Base-by-base conservation (phyloP, 2,888 invertebrate species). In the Pterostichus madidus region DNA sequence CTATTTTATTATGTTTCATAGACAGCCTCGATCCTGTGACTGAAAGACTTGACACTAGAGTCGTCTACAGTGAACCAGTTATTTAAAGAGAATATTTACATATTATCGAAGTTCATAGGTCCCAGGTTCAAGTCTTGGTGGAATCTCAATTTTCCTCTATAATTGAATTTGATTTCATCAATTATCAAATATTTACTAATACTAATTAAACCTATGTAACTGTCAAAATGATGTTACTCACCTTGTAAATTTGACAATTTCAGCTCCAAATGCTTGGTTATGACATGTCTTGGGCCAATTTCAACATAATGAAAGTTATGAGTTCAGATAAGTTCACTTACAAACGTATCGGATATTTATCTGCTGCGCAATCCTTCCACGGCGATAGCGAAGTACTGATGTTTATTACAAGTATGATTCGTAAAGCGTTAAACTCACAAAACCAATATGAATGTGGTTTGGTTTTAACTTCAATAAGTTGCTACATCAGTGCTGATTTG, bases 231-330 rank as follows among this genome's bases (percentile, higher is more conserved):
- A n/a, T n/a, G n/a, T n/a, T n/a, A n/a, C n/a, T n/a, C n/a, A n/a
- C n/a, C n/a, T n/a, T 24, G 5, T 3, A 35, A 10, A 10, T 46
- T 86, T n/a, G n/a, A n/a, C n/a, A n/a, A 85, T 93, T 93, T 85
- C 91, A 99, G 99, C 94, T 99, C 84, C 99, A 99, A 96, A 99
- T 99, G 99, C 91, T 99, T 86, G 99, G 99, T 84, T 99, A 99
- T 92, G 99, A 99, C 91, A 98, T 99, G 90, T 99, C 98, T 87
- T 99, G 99, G 99, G 98, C 99, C 68, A 98, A 99, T 84, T 99
- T 99, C 90, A 99, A 99, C 90, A 95, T 99, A 84, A 99, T 99
- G 87, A 99, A 99, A 93, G 99, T 99, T 83, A 99, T 99, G 99
- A 97, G 97, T 88, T 98, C 98, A 32, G 96, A 96, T 85, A 99